Conservation (phyloP, 2,797 vertebrate genomes). For the Decapterus maruadsi region DNA sequence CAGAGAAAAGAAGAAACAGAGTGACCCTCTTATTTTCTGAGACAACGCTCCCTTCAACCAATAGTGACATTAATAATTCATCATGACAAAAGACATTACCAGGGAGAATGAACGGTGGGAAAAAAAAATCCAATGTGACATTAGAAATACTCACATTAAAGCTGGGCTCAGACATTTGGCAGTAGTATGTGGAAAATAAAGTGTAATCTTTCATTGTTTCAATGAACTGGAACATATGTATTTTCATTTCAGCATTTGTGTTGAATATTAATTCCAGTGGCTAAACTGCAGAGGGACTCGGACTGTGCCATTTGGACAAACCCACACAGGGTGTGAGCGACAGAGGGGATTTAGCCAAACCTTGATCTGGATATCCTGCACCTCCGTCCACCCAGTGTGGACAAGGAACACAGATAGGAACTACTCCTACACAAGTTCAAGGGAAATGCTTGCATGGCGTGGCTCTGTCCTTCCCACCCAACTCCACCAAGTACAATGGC, state of each 20-base stretch:
- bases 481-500: slow-evolving; percentile 57
- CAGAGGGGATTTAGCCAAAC: slow-evolving; percentile 64
- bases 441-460: slow-evolving; percentile 66
- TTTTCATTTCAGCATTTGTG: slow-evolving; percentile 15
- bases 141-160: slow-evolving; percentile 39
- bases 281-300: slow-evolving; percentile 9
- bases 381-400: slow-evolving; percentile 68
- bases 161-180: slow-evolving; percentile 24
- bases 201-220: slow-evolving; percentile 27
- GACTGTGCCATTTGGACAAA: slow-evolving; percentile 31
- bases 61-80: slow-evolving; percentile 70
- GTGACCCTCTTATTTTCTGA: slow-evolving; percentile 71
- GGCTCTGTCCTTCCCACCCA: slow-evolving; percentile 58
- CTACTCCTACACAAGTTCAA: slow-evolving; percentile 64
- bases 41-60: slow-evolving; percentile 66
- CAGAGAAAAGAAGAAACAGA: slow-evolving; percentile 34
- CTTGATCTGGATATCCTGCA: slow-evolving; percentile 81
- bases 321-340: slow-evolving; percentile 48
- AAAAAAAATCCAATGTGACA: slow-evolving; percentile 22
- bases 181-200: slow-evolving; percentile 30
- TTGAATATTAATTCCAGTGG: slow-evolving; percentile 12
- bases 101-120: slow-evolving; percentile 25
- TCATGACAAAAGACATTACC: slow-evolving; percentile 60
- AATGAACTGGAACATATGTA: slow-evolving; percentile 38
- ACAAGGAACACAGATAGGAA: slow-evolving; percentile 64